These are phyloP conservation scores for Xenopus borealis DNA, from an alignment of 2,113 vertebrate species.

Conservation along the genomic window DNA sequence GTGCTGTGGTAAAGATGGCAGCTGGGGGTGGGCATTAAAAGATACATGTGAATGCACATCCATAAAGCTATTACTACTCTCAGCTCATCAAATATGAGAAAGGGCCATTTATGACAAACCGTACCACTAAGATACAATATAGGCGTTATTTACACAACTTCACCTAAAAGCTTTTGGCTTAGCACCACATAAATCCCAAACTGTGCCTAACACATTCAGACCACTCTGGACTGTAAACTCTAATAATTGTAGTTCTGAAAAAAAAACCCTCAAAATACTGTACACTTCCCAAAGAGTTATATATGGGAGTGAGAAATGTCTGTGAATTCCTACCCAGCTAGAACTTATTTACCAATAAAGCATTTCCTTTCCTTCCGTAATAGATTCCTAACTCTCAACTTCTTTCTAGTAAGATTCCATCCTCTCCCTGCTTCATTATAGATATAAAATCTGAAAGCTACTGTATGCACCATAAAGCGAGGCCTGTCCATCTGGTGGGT, in stretches of 20 bases:
- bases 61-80: neutral
- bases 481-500: too few species aligned
- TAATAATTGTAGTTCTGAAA: neutral
- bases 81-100: neutral
- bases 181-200: neutral
- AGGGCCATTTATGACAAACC: neutral
- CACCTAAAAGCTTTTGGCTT: neutral
- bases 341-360: too few species aligned
- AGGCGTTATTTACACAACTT: neutral
- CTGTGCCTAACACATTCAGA: neutral
- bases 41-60: neutral
- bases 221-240: neutral
- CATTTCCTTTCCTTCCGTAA: too few species aligned
- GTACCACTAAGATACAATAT: neutral
- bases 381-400: too few species aligned
- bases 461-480: too few species aligned
- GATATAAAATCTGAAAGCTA: too few species aligned
- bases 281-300: neutral
- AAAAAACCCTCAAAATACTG: neutral
- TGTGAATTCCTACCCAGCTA: neutral
- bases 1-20: neutral
- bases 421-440: too few species aligned
- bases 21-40: neutral
- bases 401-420: too few species aligned
- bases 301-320: neutral